Evolutionary conservation across 2,888 invertebrate genomes (phyloP), one percentile per base, ranked within the genome.

Genomic region (Pseudococcus longispinus): DNA sequence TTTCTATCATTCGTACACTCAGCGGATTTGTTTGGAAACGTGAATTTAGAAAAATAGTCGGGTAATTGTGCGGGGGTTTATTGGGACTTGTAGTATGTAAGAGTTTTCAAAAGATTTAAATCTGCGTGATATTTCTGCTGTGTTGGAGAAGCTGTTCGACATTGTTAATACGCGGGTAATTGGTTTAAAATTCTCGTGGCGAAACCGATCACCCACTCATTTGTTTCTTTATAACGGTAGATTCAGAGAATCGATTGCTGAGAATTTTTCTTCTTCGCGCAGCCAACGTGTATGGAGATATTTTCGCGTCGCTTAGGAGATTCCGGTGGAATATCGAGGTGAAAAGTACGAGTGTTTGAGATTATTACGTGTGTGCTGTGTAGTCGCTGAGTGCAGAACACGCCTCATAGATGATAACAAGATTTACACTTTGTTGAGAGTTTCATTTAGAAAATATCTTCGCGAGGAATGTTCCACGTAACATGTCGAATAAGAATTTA

Each of bases 191-290:
- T 60, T 60, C 60, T 60, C 20, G 60, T 20, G 9, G 51, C 23
- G 23, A 23, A 60, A 11, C 20, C 74, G 32, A 74, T 74, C 32
- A 32, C 74, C 60, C 74, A 32, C 74, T 37, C 74, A 74, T 74
- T 74, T 74, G 74, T 74, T 37, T 74, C 74, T 74, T 74, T 32
- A 18, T 32, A 74, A 74, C 74, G 74, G 74, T 74, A 32, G 32
- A 74, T 74, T 74, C 29, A n/a, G 37, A 37, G 15, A 60, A 60
- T 60, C 74, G 32, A 29, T 29, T 29, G 70, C n/a, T 15, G 32
- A 8, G n/a, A 74, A 32, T 32, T 74, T 74, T 74, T 74, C 29
- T 23, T 26, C n/a, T 37, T 6, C 4, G 37, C 8, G 29, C 9
- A 32, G 29, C 74, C 32, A 32, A 9, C 74, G 15, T 18, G 18